phyloP scores from a whole-genome alignment of 2,888 invertebrate genomes.

The Nysson spinosus region DNA sequence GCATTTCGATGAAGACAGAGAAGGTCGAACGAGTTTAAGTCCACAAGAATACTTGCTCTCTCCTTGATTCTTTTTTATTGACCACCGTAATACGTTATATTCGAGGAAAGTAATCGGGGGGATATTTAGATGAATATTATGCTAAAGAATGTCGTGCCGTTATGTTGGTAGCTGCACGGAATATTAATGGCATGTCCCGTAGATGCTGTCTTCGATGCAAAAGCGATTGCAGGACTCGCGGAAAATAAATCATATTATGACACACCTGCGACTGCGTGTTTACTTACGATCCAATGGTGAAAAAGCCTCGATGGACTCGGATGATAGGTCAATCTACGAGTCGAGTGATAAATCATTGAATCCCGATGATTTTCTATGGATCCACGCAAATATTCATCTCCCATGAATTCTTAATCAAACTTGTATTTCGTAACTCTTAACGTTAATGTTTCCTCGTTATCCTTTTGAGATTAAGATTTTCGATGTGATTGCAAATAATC shows the following conservation, averaged over 20 bases:
- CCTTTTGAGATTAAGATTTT: no score
- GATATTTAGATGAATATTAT: slow-evolving; percentile 37
- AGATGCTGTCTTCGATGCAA: background rate
- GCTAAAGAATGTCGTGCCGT: slow-evolving; percentile 11
- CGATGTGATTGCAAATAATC: no score
- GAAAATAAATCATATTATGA: background rate
- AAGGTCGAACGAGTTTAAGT: no score
- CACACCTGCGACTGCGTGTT: background rate
- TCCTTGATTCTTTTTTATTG: no score
- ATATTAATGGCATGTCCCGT: slow-evolving; percentile 15
- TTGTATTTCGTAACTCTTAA: no score
- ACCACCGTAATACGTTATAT: background rate
- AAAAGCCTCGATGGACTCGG: background rate
- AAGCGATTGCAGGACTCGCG: background rate
- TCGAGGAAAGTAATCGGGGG: slow-evolving; percentile 3
- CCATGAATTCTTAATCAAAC: no score
- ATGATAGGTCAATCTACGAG: slow-evolving; percentile 12
- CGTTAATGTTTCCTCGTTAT: no score
- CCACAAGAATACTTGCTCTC: no score
- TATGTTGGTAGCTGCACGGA: slow-evolving; percentile 5
- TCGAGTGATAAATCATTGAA: no score
- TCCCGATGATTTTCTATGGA: no score
- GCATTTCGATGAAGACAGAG: background rate
- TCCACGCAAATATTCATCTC: no score
- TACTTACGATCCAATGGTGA: background rate